These are phyloP conservation scores for Craterocephalus amniculus DNA, from an alignment of 2,797 vertebrate genomes.

Conservation along the genomic window DNA sequence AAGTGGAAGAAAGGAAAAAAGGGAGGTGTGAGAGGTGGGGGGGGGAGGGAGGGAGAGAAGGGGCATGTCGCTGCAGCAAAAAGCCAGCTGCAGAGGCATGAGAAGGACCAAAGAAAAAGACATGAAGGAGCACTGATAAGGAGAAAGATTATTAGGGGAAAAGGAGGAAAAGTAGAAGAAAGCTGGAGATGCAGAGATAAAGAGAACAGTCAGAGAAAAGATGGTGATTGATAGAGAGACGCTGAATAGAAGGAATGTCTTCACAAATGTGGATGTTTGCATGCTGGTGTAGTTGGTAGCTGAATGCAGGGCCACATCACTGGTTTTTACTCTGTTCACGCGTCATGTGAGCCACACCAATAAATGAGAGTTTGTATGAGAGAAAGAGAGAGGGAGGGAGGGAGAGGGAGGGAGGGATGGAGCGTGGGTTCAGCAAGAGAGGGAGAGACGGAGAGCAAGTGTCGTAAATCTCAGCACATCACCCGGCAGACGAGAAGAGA, in stretches of 20 bases:
- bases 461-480: slow-evolving; percentile 73
- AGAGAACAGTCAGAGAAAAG: not conserved
- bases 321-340: slow-evolving; percentile 34
- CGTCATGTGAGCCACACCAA: slow-evolving; percentile 53
- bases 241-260: not conserved
- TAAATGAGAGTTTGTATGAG: slow-evolving; percentile 44
- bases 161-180: slow-evolving; percentile 1
- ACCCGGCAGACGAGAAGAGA: slow-evolving; percentile 59
- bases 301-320: slow-evolving; percentile 45
- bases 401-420: slow-evolving; percentile 30
- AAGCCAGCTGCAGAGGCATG: slow-evolving; percentile 70
- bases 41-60: slow-evolving; percentile 4
- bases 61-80: slow-evolving; percentile 71
- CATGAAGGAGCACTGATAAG: slow-evolving; percentile 43
- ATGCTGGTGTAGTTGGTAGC: slow-evolving; percentile 35
- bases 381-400: slow-evolving; percentile 25
- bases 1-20: slow-evolving; percentile 54
- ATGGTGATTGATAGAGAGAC: not conserved
- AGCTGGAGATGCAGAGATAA: rapidly evolving
- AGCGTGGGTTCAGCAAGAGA: slow-evolving; percentile 34
- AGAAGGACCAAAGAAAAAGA: slow-evolving; percentile 48
- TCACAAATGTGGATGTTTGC: not conserved
- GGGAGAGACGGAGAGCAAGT: slow-evolving; percentile 26
- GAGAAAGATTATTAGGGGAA: slow-evolving; percentile 4
- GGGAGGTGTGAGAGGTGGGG: slow-evolving; percentile 31